These are phyloP conservation scores for Hydrophis major DNA, from an alignment of 2,797 vertebrate species.

Conservation along the genomic window DNA sequence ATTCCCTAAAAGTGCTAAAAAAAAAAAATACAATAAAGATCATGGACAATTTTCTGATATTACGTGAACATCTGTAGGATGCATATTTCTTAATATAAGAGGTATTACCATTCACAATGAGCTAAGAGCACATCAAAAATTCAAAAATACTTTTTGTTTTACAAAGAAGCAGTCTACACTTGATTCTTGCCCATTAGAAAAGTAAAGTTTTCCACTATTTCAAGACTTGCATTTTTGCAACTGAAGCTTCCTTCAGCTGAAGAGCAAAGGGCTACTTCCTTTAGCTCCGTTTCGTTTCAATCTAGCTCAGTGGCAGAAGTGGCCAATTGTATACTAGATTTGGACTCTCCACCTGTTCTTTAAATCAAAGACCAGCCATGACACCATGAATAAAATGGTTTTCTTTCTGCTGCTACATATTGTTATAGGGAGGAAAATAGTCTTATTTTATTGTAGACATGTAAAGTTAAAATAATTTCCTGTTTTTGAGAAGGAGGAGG, in stretches of 20 bases:
- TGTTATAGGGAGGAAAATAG: neutral
- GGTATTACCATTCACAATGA: neutral
- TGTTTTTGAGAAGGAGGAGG: neutral
- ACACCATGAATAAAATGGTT: neutral
- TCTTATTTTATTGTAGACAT: neutral
- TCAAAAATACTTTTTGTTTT: neutral
- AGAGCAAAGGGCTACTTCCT: neutral
- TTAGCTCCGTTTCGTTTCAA: neutral
- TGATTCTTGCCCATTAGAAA: neutral
- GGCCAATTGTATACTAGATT: neutral
- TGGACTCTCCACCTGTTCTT: neutral
- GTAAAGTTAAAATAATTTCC: neutral
- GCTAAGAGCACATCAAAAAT: neutral
- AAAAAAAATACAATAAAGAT: constrained; percentile 2
- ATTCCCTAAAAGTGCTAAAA: neutral
- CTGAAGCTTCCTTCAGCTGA: neutral
- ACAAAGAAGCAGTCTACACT: neutral
- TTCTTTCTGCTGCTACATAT: neutral
- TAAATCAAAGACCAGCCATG: neutral
- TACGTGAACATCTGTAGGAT: neutral
- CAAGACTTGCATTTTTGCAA: neutral
- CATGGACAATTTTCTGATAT: neutral
- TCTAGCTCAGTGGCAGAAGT: neutral
- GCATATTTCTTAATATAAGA: neutral
- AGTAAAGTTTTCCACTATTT: neutral